These are phyloP conservation scores for Metallyticus violacea DNA, from an alignment of 2,888 invertebrate species.

Conservation along the genomic window DNA sequence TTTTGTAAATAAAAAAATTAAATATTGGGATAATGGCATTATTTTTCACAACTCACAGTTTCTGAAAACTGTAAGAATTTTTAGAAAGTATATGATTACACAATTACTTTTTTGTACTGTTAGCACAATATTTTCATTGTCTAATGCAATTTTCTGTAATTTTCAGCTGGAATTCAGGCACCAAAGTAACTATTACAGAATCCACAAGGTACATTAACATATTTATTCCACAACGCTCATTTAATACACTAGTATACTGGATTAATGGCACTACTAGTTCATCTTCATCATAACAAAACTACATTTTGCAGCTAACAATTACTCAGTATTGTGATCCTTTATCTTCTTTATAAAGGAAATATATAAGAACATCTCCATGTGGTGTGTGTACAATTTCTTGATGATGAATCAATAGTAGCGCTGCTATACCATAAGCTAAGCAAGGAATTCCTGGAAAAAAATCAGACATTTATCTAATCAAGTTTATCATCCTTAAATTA, in stretches of 20 bases:
- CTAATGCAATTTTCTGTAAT: not conserved
- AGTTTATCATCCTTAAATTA: too few relatives aligned
- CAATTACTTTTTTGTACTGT: too few relatives aligned
- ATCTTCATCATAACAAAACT: not conserved
- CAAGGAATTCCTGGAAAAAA: conserved; percentile 77
- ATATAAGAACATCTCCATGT: conserved; percentile 73
- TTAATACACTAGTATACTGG: conserved; percentile 24
- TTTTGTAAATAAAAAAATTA: too few relatives aligned
- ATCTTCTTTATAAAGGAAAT: conserved; percentile 86
- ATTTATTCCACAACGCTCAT: conserved; percentile 6
- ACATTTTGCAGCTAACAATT: not conserved
- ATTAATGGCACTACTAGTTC: not conserved
- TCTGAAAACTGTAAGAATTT: too few relatives aligned
- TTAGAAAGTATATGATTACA: too few relatives aligned
- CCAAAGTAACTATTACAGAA: conserved; percentile 12
- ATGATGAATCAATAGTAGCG: conserved; percentile 75
- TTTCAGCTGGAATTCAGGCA: conserved; percentile 11
- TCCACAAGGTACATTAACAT: conserved; percentile 12
- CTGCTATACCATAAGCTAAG: conserved; percentile 86
- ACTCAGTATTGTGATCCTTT: conserved; percentile 68
- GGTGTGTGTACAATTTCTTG: conserved; percentile 71
- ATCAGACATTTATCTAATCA: too few relatives aligned
- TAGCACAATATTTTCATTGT: too few relatives aligned
- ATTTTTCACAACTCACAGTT: too few relatives aligned
- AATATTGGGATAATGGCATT: too few relatives aligned